These are phyloP conservation scores for Metopia argyrocephala DNA, from an alignment of 2,888 invertebrate species.

Conservation along the genomic window DNA sequence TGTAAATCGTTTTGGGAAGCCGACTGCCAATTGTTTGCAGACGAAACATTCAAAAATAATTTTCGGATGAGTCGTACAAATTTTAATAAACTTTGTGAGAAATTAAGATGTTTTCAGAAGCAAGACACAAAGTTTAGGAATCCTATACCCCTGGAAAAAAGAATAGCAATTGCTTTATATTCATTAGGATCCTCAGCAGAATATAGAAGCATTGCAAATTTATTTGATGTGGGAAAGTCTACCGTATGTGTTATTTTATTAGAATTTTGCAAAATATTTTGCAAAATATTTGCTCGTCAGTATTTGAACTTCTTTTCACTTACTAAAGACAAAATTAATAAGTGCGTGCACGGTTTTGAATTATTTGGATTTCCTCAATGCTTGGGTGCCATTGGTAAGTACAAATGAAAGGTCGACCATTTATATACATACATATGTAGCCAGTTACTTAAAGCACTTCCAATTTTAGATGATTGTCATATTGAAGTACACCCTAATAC, in stretches of 20 bases:
- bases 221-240: slow-evolving; percentile 33
- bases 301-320: slow-evolving; percentile 3
- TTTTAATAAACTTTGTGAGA: not conserved
- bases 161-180: slow-evolving; percentile 8
- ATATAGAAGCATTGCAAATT: slow-evolving; percentile 15
- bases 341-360: slow-evolving; percentile 34
- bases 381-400: slow-evolving; percentile 12
- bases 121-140: slow-evolving; percentile 15
- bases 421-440: not conserved
- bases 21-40: slow-evolving; percentile 8
- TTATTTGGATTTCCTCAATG: slow-evolving; percentile 24
- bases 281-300: not conserved
- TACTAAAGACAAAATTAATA: slow-evolving; percentile 21
- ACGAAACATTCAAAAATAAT: slow-evolving; percentile 19
- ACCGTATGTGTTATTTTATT: slow-evolving; percentile 25
- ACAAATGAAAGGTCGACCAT: not conserved
- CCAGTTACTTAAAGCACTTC: not conserved
- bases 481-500: not conserved
- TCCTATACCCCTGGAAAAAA: slow-evolving; percentile 19
- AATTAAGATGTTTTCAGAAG: not conserved
- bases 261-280: slow-evolving; percentile 25
- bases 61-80: slow-evolving; percentile 1
- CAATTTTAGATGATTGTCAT: not conserved
- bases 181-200: not conserved
- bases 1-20: slow-evolving; percentile 18